Evolutionary conservation across 2,888 invertebrate species (phyloP), one percentile per base, ranked within the genome.

Genomic region (Azorinus chamasolen): DNA sequence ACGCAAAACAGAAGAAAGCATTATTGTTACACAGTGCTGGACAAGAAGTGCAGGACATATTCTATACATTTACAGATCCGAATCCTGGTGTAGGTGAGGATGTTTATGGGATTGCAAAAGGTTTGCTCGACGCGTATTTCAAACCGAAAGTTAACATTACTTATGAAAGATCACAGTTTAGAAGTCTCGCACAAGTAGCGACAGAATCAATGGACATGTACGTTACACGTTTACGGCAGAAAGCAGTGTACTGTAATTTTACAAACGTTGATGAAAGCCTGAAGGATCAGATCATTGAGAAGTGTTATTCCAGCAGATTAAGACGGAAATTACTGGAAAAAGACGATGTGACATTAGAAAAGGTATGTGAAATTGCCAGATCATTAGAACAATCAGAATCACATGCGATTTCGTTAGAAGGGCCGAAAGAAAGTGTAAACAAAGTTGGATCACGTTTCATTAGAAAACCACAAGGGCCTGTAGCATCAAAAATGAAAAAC

Each of bases 281-380:
- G 5, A 10, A 81, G 2, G 83, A 81, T 51, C 79, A 81, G n/a
- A 63, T 83, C 12, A 69, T 83, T 14, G 74, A 75, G 16, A 82
- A 72, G 25, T 74, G 79, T 53, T 6, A 4, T 0, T 70, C 66
- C 12, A 46, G 46, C 8, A 45, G 25, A 14, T 20, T 84, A 14
- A 41, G 74, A 37, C 58, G 77, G 4, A 77, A 77, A 24, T 24
- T 79, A 12, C 45, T 79, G 12, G 79, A 79, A 48, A 61, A 61
- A 39, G 62, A 53, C 18, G 50, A 53, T 24, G 54, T 43, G 16
- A 75, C 59, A 43, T 43, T 82, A 25, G 50, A 58, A 10, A 16
- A 63, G 32, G 20, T 79, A 14, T 16, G 37, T 18, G 66, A 75
- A 8, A 73, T 64, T n/a, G 75, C 78, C 16, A 58, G 76, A 12